Base-by-base conservation (phyloP, 2,113 vertebrate genomes). In the Helogale parvula region DNA sequence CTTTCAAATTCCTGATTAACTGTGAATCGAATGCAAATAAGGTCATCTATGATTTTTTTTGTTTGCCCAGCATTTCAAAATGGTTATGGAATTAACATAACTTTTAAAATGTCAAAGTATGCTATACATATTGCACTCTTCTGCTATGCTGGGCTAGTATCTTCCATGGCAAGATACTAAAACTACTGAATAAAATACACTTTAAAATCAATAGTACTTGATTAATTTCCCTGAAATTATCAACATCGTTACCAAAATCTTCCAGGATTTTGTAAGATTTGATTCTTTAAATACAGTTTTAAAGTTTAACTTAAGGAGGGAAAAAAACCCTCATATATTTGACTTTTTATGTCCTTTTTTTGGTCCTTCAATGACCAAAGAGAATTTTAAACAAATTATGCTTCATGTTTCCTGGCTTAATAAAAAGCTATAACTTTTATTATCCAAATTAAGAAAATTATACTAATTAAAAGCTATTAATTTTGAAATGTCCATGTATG, bases 51-150 rank as follows among this genome's bases (percentile, higher is more conserved):
- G 65, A 45, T 96, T 93, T 96, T 33, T 96, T 27, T 80, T 31
- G 69, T 88, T 97, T 98, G 92, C 92, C 79, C 97, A 98, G 98
- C 83, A 97, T 93, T 98, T 98, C 97, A 98, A 96, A 98, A 98
- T 93, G 92, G 95, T 98, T 98, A 98, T 47, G 90, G 97, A 98
- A 97, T 97, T 97, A 98, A 92, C 88, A 80, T 76, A 96, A 94
- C 52, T 71, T 97, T 94, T 63, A 94, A 98, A 97, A 96, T 89
- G 96, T 98, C 98, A 94, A 97, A 97, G 86, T 97, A 96, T 91
- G 97, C 98, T 98, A 97, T 98, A 98, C 97, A 98, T 98, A 99
- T 98, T 99, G 98, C 98, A 99, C 98, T 98, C 98, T 97, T 98
- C 97, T 98, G 98, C 86, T 97, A 98, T 98, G 94, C 97, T 97